Evolutionary conservation across 2,797 vertebrate species (phyloP).

Genomic region (Chrosomus eos): DNA sequence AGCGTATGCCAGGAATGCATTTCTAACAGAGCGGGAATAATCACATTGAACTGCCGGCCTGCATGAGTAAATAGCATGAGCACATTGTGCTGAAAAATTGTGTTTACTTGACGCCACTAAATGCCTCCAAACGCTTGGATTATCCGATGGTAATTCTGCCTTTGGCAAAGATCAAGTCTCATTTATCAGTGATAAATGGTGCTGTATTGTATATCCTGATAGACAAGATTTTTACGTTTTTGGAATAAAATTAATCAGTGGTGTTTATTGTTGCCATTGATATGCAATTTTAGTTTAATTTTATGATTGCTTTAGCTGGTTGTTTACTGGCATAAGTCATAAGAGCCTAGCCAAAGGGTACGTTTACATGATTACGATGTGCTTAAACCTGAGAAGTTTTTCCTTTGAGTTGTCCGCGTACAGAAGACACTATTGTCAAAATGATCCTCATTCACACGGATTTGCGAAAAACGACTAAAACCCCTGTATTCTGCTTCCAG

Average conservation of each 20-base stretch:
- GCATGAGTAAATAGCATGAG: slow-evolving; percentile 41
- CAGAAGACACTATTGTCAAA: too few relatives aligned
- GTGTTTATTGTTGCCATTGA: not conserved
- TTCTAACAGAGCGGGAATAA: slow-evolving; percentile 44
- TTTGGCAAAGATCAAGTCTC: slow-evolving; percentile 23
- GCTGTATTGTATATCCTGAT: not conserved
- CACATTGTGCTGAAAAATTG: slow-evolving; percentile 21
- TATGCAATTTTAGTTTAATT: not conserved
- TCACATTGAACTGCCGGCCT: slow-evolving; percentile 39
- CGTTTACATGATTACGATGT: too few relatives aligned
- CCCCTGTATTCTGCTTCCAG: too few relatives aligned
- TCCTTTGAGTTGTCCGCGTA: too few relatives aligned
- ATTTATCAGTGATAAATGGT: slow-evolving; percentile 16
- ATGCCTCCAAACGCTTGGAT: slow-evolving; percentile 26
- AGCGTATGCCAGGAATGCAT: slow-evolving; percentile 40
- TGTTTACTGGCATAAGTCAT: not conserved
- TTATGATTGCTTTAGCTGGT: not conserved
- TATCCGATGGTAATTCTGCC: slow-evolving; percentile 25
- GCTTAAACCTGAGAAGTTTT: too few relatives aligned
- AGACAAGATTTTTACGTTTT: slow-evolving; percentile 2
- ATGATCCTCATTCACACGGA: too few relatives aligned
- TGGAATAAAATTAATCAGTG: not conserved
- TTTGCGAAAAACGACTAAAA: too few relatives aligned
- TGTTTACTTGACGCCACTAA: slow-evolving; percentile 40
- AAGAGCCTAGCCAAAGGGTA: too few relatives aligned